phyloP scores from a whole-genome alignment of 2,797 vertebrate genomes.

The Danio tinwini region DNA sequence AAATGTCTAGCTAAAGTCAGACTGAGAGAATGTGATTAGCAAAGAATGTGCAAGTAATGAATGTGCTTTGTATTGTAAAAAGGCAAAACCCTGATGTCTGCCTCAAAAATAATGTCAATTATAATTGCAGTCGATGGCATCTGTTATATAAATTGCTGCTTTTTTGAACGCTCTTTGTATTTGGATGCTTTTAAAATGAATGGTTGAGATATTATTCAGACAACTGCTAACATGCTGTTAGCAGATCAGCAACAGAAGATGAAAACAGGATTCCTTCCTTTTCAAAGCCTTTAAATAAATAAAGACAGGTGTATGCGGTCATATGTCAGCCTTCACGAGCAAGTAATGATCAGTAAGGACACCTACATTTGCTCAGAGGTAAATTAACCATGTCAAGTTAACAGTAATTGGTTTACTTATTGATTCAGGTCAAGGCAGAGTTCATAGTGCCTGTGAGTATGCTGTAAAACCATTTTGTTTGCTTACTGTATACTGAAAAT shows the following conservation, averaged over 20 bases:
- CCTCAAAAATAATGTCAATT: background rate
- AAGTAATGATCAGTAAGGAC: background rate
- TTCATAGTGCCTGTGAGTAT: background rate
- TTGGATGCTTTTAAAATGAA: background rate
- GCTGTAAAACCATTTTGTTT: background rate
- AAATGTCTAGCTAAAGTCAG: background rate
- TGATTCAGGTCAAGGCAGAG: slow-evolving; percentile 1
- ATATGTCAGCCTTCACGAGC: background rate
- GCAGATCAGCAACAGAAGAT: background rate
- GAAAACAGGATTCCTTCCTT: background rate
- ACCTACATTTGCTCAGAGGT: background rate
- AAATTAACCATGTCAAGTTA: background rate
- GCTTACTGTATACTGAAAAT: too few relatives aligned
- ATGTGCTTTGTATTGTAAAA: background rate
- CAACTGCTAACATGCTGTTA: background rate
- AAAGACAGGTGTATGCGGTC: slow-evolving; percentile 6
- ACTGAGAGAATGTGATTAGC: background rate
- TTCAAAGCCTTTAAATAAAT: background rate
- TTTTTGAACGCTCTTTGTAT: background rate
- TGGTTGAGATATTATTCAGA: background rate
- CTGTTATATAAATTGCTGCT: background rate
- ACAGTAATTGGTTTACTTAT: slow-evolving; percentile 8
- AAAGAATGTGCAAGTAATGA: background rate
- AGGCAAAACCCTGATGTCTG: background rate
- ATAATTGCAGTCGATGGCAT: background rate